phyloP scores from a whole-genome alignment of 2,888 invertebrate species.

The Acanthosepion esculentum region DNA sequence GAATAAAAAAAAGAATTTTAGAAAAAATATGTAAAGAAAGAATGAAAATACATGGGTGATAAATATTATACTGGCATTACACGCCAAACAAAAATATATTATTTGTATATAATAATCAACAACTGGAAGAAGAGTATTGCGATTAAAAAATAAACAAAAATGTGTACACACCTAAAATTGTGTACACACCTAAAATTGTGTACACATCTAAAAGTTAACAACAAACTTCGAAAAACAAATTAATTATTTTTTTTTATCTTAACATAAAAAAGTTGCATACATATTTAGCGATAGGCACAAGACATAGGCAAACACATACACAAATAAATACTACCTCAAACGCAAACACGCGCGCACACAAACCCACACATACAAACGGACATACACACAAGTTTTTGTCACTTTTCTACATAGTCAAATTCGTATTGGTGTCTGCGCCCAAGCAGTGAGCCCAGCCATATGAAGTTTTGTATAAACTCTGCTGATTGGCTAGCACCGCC shows the following conservation, averaged over 20 bases:
- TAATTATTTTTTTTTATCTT: background rate
- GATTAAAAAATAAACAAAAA: background rate
- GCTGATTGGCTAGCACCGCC: background rate
- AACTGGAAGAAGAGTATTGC: too few relatives aligned
- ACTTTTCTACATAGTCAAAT: background rate
- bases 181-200: background rate
- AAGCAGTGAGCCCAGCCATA: slow-evolving; percentile 1
- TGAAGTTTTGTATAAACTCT: slow-evolving; percentile 34
- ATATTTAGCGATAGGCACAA: background rate
- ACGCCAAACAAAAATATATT: too few relatives aligned
- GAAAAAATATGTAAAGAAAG: background rate
- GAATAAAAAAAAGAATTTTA: background rate
- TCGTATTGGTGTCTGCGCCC: background rate
- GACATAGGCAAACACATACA: background rate
- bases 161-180: background rate
- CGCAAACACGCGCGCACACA: background rate
- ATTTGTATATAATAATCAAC: too few relatives aligned
- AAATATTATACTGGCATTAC: too few relatives aligned
- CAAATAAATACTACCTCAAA: background rate
- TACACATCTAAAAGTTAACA: too few relatives aligned
- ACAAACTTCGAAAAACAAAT: background rate
- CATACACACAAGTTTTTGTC: background rate
- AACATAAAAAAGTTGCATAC: background rate
- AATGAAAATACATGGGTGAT: too few relatives aligned
- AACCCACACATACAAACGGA: background rate